Evolutionary conservation across 2,888 invertebrate species (phyloP).

Genomic region (Hemicrepidius hirtus): DNA sequence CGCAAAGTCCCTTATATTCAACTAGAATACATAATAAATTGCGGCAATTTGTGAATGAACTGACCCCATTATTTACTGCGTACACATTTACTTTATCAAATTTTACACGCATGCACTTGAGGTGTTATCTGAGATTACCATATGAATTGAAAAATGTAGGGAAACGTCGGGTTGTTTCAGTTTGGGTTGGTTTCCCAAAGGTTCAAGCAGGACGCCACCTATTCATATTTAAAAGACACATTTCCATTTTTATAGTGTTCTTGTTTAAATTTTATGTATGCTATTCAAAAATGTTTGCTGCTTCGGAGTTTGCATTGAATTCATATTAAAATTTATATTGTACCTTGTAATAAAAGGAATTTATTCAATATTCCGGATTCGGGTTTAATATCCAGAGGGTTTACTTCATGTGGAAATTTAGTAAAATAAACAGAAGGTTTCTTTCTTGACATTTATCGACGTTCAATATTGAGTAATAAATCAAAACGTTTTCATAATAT

Average conservation of each 20-base stretch:
- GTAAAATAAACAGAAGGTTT: no score
- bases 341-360: slow-evolving; percentile 14
- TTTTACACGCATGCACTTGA: slow-evolving; percentile 38
- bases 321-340: slow-evolving; percentile 42
- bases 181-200: slow-evolving; percentile 27
- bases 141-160: slow-evolving; percentile 46
- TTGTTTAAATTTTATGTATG: slow-evolving; percentile 48
- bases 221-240: slow-evolving; percentile 49
- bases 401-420: neutral
- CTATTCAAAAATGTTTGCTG: slow-evolving; percentile 42
- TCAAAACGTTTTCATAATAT: no score
- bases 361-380: slow-evolving; percentile 22
- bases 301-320: slow-evolving; percentile 31
- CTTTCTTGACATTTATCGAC: no score
- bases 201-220: slow-evolving; percentile 22
- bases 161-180: slow-evolving; percentile 41
- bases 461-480: no score
- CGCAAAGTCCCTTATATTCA: slow-evolving; percentile 2
- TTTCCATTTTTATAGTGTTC: slow-evolving; percentile 51
- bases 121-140: slow-evolving; percentile 35
- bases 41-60: slow-evolving; percentile 37
- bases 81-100: slow-evolving; percentile 41
- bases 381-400: slow-evolving; percentile 1
- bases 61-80: slow-evolving; percentile 41
- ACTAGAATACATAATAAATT: slow-evolving; percentile 26